Conservation (phyloP, 2,797 vertebrate genomes). For the Danio aesculapii region DNA sequence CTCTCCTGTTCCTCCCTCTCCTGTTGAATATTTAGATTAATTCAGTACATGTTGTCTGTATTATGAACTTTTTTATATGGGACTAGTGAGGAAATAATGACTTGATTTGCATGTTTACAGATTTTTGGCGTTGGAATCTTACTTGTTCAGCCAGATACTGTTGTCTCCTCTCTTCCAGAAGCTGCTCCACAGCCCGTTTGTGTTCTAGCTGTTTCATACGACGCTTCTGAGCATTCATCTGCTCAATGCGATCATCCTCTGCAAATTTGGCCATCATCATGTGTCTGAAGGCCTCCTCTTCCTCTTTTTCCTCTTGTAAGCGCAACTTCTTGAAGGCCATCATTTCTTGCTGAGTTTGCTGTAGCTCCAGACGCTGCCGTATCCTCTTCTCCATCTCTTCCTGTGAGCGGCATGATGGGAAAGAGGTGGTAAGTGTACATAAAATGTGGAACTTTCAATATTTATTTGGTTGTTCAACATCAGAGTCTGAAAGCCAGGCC, state of each 20-base stretch:
- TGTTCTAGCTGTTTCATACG: conserved; percentile 93
- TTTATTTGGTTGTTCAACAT: too few relatives aligned
- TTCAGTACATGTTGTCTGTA: conserved; percentile 22
- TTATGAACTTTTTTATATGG: not conserved
- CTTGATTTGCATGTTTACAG: not conserved
- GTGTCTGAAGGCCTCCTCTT: conserved; percentile 85
- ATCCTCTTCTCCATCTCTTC: conserved; percentile 88
- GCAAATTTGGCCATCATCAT: conserved; percentile 88
- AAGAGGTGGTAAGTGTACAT: not conserved
- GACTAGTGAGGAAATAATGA: not conserved
- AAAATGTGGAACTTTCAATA: not conserved
- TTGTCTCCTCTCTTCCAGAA: conserved; percentile 83
- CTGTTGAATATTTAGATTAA: conserved; percentile 68
- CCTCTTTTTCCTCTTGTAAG: conserved; percentile 79
- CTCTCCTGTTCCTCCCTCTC: conserved; percentile 84
- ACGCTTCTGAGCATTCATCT: conserved; percentile 89
- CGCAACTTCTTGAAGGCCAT: conserved; percentile 83
- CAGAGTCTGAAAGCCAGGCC: too few relatives aligned
- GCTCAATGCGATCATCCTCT: conserved; percentile 89
- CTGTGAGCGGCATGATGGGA: conserved; percentile 67
- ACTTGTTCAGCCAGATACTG: conserved; percentile 86
- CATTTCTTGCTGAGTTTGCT: conserved; percentile 84
- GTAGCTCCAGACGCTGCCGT: conserved; percentile 83
- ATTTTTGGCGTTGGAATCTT: conserved; percentile 7
- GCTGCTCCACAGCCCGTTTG: conserved; percentile 83